Conservation (phyloP, 2,113 vertebrate species). For the Scopus umbretta region DNA sequence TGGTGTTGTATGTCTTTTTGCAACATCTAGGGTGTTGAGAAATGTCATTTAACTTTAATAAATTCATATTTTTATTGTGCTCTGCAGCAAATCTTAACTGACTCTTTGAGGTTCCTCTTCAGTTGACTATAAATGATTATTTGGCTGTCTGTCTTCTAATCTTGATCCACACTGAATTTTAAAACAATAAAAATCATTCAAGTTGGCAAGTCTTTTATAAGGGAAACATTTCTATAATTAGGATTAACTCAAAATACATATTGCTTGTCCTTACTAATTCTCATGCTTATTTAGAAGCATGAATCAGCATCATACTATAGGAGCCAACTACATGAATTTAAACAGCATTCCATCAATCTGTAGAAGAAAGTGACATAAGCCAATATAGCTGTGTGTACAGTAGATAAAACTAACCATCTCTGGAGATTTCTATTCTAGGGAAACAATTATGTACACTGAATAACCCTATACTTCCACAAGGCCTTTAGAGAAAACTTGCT, state of each 20-base stretch:
- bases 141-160: background rate
- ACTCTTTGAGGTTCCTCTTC: background rate
- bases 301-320: background rate
- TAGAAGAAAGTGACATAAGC: background rate
- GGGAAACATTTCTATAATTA: background rate
- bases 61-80: background rate
- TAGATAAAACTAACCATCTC: slow-evolving; percentile 11
- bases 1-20: background rate
- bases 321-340: background rate
- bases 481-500: background rate
- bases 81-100: background rate
- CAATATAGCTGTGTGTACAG: background rate
- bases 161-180: background rate
- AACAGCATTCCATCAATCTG: background rate
- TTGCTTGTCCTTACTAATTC: background rate
- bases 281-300: background rate
- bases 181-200: background rate
- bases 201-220: background rate
- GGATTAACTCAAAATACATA: background rate
- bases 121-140: background rate
- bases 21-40: background rate
- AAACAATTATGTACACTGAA: slow-evolving; percentile 1
- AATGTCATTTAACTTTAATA: background rate
- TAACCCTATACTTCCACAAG: background rate
- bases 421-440: background rate